A percentile compares a stretch with the other conserved stretches of the same genome.
These are phyloP conservation scores for Cervus canadensis DNA, from an alignment of 2,113 vertebrate genomes.

Conservation along the genomic window DNA sequence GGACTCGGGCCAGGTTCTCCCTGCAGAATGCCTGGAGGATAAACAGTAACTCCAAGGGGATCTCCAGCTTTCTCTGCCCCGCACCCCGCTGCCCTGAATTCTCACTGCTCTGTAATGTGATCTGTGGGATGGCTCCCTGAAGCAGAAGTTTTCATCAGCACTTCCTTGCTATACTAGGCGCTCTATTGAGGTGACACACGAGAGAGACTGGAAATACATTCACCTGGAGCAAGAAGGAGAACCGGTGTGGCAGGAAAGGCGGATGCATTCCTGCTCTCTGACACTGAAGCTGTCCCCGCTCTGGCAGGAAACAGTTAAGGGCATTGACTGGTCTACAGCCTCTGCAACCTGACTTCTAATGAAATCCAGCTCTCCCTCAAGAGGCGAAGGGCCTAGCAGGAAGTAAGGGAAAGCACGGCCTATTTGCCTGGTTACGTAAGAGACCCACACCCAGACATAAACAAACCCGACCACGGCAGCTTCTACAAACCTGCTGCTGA, in stretches of 20 bases:
- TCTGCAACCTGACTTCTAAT: not conserved
- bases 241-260: not conserved
- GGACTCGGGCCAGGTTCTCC: not conserved
- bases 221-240: not conserved
- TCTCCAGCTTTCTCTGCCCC: not conserved
- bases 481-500: not conserved
- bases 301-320: not conserved
- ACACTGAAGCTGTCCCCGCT: not conserved
- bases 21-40: not conserved
- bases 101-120: not conserved
- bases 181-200: not conserved
- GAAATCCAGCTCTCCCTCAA: not conserved
- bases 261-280: not conserved
- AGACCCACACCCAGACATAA: conserved; percentile 28
- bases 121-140: not conserved
- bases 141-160: not conserved
- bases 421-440: conserved; percentile 35
- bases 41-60: conserved; percentile 3
- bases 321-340: not conserved
- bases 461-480: not conserved
- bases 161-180: not conserved
- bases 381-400: not conserved
- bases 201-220: not conserved
- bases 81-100: not conserved
- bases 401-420: not conserved